Conservation (phyloP, 2,888 invertebrate species). For the Hermaeophaga mercurialis region DNA sequence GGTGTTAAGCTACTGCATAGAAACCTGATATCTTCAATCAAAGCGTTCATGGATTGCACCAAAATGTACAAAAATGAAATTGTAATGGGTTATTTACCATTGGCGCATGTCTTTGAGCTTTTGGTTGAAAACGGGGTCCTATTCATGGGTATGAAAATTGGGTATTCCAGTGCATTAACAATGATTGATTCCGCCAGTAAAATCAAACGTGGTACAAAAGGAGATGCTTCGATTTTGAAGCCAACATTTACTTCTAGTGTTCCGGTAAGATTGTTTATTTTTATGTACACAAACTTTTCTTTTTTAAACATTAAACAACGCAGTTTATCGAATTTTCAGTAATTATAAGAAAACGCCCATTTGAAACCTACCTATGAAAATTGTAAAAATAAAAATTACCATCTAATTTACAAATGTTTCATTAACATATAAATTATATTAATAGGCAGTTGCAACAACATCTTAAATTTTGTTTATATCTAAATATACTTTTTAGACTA, state of each 20-base stretch:
- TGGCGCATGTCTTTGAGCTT: conserved; percentile 40
- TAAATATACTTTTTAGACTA: too few species aligned
- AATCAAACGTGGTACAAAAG: conserved; percentile 34
- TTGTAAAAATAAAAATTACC: too few species aligned
- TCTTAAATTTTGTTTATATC: too few species aligned
- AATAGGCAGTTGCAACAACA: too few species aligned
- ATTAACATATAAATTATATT: too few species aligned
- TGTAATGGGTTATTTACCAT: conserved; percentile 36
- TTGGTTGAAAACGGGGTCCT: conserved; percentile 36
- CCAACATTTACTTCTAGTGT: conserved; percentile 40
- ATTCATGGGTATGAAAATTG: conserved; percentile 35
- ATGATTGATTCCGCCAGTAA: conserved; percentile 38
- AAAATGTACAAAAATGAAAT: conserved; percentile 28
- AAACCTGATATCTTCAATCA: conserved; percentile 78
- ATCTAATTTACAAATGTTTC: too few species aligned
- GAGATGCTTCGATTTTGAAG: conserved; percentile 36
- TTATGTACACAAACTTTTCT: too few species aligned
- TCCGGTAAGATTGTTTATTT: conserved; percentile 34
- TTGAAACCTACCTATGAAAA: too few species aligned
- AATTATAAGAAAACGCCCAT: too few species aligned
- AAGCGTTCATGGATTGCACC: conserved; percentile 65
- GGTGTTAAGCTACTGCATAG: conserved; percentile 81
- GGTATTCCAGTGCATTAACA: conserved; percentile 38
- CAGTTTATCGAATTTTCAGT: too few species aligned
- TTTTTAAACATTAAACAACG: too few species aligned